Conservation (phyloP, 1,140 invertebrate species). For the Musca domestica region DNA sequence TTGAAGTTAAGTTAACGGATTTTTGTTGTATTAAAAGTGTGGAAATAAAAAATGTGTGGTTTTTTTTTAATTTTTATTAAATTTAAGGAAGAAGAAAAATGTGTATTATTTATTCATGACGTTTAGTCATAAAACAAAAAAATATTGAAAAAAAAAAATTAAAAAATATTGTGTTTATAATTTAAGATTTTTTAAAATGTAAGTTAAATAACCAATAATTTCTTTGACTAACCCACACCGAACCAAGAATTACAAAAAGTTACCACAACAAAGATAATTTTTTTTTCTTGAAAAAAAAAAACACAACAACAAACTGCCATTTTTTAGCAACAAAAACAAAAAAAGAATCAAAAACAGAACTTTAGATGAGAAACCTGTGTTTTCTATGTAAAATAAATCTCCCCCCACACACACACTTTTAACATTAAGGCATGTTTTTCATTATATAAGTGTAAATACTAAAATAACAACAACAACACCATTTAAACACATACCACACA, state of each 20-base stretch:
- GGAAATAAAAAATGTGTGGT: not conserved
- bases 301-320: not conserved
- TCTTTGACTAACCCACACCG: not conserved
- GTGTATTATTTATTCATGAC: conserved; percentile 19
- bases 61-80: too few relatives aligned
- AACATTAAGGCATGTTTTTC: not conserved
- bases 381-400: conserved; percentile 4
- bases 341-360: not conserved
- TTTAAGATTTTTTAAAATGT: too few relatives aligned
- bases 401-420: not conserved
- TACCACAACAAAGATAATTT: not conserved
- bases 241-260: not conserved
- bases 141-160: too few relatives aligned
- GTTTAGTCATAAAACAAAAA: conserved; percentile 27
- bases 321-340: conserved; percentile 5
- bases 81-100: too few relatives aligned
- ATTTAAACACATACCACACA: not conserved
- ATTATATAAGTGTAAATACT: not conserved
- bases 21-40: conserved; percentile 2
- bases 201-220: not conserved
- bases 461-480: not conserved
- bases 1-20: not conserved
- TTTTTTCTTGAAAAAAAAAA: not conserved
- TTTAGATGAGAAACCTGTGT: not conserved
- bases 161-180: too few relatives aligned